A percentile compares a stretch with the other conserved stretches of the same genome.
phyloP scores from a whole-genome alignment of 35 echinoderm and acorn worm genomes.

The Strongylocentrotus purpuratus region DNA sequence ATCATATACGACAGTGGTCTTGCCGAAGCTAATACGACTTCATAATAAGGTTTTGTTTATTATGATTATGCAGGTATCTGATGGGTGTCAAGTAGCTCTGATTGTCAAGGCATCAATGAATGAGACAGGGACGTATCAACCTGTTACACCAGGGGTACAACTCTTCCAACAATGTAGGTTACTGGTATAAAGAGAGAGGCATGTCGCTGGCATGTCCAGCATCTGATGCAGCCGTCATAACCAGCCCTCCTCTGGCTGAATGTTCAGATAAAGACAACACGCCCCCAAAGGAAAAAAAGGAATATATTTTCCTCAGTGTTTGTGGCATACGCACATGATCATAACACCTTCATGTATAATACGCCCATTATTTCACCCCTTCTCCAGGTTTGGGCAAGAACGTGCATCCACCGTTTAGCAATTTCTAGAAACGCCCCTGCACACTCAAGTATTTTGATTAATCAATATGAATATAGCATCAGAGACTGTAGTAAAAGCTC shows the following conservation, averaged over 20 bases:
- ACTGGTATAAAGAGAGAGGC: not conserved
- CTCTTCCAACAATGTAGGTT: slow-evolving; percentile 21
- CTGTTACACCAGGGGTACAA: not conserved
- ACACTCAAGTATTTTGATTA: too few species aligned
- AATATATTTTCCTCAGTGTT: too few species aligned
- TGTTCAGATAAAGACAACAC: not conserved
- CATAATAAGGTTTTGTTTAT: not conserved
- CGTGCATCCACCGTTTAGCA: too few species aligned
- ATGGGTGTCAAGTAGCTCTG: not conserved
- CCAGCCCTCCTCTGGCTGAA: not conserved
- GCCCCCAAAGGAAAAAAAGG: too few species aligned
- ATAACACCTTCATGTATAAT: too few species aligned
- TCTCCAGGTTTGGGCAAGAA: too few species aligned
- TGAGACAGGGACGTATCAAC: not conserved
- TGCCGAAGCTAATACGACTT: too few species aligned
- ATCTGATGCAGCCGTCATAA: not conserved
- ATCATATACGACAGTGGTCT: too few species aligned
- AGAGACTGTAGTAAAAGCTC: too few species aligned
- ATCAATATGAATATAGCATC: too few species aligned
- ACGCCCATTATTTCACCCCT: too few species aligned
- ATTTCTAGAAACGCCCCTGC: too few species aligned
- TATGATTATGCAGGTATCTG: not conserved
- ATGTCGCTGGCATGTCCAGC: not conserved
- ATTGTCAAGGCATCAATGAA: not conserved
- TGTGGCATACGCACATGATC: not conserved